Evolutionary conservation across 2,888 invertebrate species (phyloP).

Genomic region (Drosophila diplacantha): DNA sequence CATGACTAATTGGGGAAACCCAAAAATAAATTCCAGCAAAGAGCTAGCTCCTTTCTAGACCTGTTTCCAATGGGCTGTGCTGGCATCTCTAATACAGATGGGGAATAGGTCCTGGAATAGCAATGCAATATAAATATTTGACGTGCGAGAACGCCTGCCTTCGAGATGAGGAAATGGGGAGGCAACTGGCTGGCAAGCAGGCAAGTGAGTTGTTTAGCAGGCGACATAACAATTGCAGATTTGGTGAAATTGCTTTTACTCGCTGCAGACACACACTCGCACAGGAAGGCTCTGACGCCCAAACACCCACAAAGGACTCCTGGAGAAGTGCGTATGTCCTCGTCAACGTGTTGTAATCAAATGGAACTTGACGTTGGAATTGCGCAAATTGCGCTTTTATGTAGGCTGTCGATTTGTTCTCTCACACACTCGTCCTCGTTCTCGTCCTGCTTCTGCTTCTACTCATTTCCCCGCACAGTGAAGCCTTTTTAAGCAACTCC

Average conservation of each 20-base stretch:
- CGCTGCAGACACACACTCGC: conserved; percentile 17
- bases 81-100: conserved; percentile 7
- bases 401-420: conserved; percentile 61
- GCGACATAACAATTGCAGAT: conserved; percentile 71
- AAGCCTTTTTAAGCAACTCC: conserved; percentile 3
- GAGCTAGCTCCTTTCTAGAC: neutral
- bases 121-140: conserved; percentile 69
- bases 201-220: conserved; percentile 66
- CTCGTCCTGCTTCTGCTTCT: neutral
- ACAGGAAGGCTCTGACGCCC: conserved; percentile 24
- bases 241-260: conserved; percentile 69
- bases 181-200: conserved; percentile 4
- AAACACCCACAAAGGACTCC: conserved; percentile 17
- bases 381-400: conserved; percentile 71
- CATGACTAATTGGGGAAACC: too few species aligned
- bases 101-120: conserved; percentile 22
- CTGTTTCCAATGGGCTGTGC: neutral
- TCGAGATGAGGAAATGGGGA: conserved; percentile 13
- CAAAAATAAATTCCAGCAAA: neutral
- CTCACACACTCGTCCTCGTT: conserved; percentile 6
- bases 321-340: conserved; percentile 40
- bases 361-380: conserved; percentile 67
- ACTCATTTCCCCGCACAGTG: conserved; percentile 14
- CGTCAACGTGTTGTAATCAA: conserved; percentile 66
- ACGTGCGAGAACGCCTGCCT: conserved; percentile 68